Conservation (phyloP, 1,140 invertebrate species). For the Heliconius hewitsoni region DNA sequence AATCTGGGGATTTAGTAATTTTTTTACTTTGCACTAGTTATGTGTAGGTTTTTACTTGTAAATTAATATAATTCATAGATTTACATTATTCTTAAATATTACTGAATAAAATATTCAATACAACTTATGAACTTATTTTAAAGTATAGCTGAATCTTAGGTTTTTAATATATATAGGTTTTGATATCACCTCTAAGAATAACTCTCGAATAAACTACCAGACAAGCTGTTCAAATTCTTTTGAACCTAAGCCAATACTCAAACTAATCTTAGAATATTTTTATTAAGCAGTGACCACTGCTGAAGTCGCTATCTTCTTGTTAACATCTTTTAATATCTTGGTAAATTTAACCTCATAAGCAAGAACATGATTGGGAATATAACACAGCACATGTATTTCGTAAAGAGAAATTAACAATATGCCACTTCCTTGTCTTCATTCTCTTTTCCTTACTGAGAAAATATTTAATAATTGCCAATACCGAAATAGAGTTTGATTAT, state of each 20-base stretch:
- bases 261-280: constrained; percentile 18
- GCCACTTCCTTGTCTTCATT: too few species aligned
- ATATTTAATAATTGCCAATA: too few species aligned
- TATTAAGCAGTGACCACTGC: not conserved
- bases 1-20: not conserved
- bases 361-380: too few species aligned
- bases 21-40: not conserved
- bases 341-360: not conserved
- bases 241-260: constrained; percentile 10
- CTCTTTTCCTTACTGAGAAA: too few species aligned
- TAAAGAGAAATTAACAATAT: too few species aligned
- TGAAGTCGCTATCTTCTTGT: not conserved
- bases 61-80: too few species aligned
- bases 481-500: too few species aligned
- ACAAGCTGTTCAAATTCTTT: constrained; percentile 4
- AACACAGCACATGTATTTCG: too few species aligned
- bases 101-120: too few species aligned
- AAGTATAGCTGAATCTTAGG: too few species aligned
- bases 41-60: not conserved
- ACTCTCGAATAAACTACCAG: not conserved
- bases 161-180: not conserved
- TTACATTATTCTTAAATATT: too few species aligned
- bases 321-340: not conserved
- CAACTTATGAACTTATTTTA: too few species aligned
- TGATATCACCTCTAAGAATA: constrained; percentile 2